phyloP scores from a whole-genome alignment of 2,113 vertebrate species.

The Origma solitaria region DNA sequence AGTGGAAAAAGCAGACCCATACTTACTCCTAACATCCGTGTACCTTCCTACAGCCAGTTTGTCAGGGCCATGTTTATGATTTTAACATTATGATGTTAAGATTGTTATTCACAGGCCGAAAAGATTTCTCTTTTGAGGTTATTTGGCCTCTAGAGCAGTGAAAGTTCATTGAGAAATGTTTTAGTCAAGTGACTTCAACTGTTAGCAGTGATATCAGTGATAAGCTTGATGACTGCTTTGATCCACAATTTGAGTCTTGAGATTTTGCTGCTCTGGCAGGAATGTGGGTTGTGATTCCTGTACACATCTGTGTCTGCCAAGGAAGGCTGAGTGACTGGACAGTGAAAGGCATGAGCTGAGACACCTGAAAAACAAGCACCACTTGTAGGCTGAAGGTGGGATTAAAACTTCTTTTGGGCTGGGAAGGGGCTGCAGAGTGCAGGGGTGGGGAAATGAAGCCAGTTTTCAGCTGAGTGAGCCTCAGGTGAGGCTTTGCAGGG shows the following conservation, averaged over 20 bases:
- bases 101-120: neutral
- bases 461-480: neutral
- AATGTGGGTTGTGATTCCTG: neutral
- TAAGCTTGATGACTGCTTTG: neutral
- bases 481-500: neutral
- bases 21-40: neutral
- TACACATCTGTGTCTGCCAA: neutral
- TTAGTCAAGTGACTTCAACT: neutral
- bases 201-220: fast-evolving
- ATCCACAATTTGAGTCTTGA: neutral
- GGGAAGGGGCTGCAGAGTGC: neutral
- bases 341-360: neutral
- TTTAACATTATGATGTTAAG: neutral
- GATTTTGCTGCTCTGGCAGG: neutral
- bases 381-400: neutral
- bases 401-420: neutral
- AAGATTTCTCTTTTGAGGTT: neutral
- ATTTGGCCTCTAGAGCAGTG: neutral
- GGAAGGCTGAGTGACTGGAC: neutral
- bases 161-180: neutral
- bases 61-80: neutral
- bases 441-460: neutral
- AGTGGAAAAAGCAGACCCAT: neutral
- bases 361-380: neutral
- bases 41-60: neutral